phyloP scores from a whole-genome alignment of 2,797 vertebrate species.

The Anniella stebbinsi region DNA sequence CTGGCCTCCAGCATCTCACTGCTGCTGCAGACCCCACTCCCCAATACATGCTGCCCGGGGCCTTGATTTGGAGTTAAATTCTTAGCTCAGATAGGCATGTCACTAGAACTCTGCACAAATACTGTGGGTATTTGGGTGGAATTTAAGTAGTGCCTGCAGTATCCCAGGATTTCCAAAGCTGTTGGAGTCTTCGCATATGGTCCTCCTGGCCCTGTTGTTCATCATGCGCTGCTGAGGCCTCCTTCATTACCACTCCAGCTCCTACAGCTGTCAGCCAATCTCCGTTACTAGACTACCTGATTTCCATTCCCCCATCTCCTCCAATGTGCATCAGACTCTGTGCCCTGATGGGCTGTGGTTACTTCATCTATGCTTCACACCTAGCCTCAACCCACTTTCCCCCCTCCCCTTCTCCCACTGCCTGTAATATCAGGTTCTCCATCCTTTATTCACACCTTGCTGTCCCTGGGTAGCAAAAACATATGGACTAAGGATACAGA shows the following conservation, averaged over 20 bases:
- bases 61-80: fast-evolving
- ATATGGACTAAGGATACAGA: not conserved
- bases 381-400: not conserved
- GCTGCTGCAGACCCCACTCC: not conserved
- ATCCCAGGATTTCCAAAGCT: not conserved
- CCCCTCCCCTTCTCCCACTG: too few relatives aligned
- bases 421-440: not conserved
- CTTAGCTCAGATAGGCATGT: not conserved
- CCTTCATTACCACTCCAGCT: not conserved
- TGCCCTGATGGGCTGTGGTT: not conserved
- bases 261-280: not conserved
- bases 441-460: not conserved
- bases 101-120: not conserved
- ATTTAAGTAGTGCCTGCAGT: not conserved
- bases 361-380: not conserved
- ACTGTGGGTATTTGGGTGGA: not conserved
- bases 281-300: not conserved
- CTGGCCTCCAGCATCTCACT: not conserved
- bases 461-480: not conserved
- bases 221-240: not conserved
- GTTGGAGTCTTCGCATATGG: not conserved
- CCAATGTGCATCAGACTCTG: not conserved
- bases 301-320: not conserved
- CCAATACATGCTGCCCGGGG: fast-evolving
- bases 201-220: not conserved